Evolutionary conservation across 37 sponge, comb jelly and placozoan species (phyloP), one percentile per base, ranked within the genome.

Genomic region (Crambe crambe): DNA sequence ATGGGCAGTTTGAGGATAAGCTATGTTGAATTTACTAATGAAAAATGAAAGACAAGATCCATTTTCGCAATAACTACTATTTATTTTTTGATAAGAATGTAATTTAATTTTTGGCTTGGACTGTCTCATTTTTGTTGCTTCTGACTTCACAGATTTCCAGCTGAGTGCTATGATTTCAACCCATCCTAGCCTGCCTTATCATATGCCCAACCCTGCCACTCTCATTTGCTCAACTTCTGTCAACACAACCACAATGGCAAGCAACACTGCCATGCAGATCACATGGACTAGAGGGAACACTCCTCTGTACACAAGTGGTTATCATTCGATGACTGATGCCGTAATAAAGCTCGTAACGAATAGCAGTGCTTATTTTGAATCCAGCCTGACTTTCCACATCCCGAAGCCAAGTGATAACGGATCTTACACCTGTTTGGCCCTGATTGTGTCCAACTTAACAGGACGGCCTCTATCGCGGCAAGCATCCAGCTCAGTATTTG

Each of bases 341-440:
- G 32, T 31, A 2, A 1, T 51, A 18, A 27, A 37, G 3, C 6
- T 3, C 34, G 10, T 2, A 32, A 30, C 66, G 12, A 29, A 31
- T n/a, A 2, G 1, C 0, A 22, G 64, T n/a, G 29, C 42, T 38
- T 2, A 40, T 18, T 63, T 43, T 63, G 31, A 39, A n/a, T 63
- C 77, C 2, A 63, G 15, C n/a, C 22, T 77, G 17, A 64, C 44
- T 3, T 5, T 77, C 0, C 25, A 0, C 20, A 12, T 18, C 0
- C 25, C 63, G n/a, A 39, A 39, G 2, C 21, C 15, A 1, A 4
- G 15, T 25, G 64, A 77, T 42, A 37, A 23, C 63, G 77, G 77
- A 21, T 0, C 37, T 2, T 77, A 77, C 77, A 63, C 77, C 15
- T 77, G 77, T 41, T 15, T 25, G 15, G 63, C 31, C 10, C 25